Conservation (phyloP, 2,797 vertebrate genomes). For the Denticeps clupeoides region DNA sequence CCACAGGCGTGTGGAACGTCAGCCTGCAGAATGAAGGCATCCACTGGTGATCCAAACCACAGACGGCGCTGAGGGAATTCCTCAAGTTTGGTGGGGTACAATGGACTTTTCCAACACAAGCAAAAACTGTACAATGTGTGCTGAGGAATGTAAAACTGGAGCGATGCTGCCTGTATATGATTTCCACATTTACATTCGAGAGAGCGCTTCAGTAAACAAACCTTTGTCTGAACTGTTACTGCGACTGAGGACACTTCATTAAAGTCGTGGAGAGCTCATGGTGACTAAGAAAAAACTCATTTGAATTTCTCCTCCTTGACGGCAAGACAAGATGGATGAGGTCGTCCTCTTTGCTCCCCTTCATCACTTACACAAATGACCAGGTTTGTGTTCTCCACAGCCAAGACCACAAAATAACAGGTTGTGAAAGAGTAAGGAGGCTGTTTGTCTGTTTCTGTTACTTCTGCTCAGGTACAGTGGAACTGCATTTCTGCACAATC, state of each 20-base stretch:
- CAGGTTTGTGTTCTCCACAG: slow-evolving; percentile 34
- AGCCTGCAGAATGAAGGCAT: neutral
- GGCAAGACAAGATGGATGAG: slow-evolving; percentile 1
- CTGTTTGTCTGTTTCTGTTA: slow-evolving; percentile 27
- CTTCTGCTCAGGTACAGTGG: slow-evolving; percentile 14
- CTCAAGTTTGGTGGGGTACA: slow-evolving; percentile 15
- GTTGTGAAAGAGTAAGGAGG: slow-evolving; percentile 27
- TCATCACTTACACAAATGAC: slow-evolving; percentile 25
- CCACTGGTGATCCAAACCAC: slow-evolving; percentile 7
- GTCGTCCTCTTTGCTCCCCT: slow-evolving; percentile 8
- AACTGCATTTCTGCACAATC: too few species aligned
- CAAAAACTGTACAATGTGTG: slow-evolving; percentile 12
- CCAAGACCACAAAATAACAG: slow-evolving; percentile 43
- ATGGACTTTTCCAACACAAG: slow-evolving; percentile 29
- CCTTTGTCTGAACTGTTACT: too few species aligned
- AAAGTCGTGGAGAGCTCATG: too few species aligned
- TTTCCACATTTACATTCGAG: neutral
- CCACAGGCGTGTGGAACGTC: neutral
- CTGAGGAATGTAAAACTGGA: neutral
- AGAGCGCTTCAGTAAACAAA: too few species aligned
- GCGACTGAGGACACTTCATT: too few species aligned
- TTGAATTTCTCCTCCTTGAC: too few species aligned
- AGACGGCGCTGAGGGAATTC: slow-evolving; percentile 26
- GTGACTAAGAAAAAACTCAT: too few species aligned
- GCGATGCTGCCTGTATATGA: neutral